phyloP scores from a whole-genome alignment of 2,888 invertebrate genomes.

The Macroteleia sp. region DNA sequence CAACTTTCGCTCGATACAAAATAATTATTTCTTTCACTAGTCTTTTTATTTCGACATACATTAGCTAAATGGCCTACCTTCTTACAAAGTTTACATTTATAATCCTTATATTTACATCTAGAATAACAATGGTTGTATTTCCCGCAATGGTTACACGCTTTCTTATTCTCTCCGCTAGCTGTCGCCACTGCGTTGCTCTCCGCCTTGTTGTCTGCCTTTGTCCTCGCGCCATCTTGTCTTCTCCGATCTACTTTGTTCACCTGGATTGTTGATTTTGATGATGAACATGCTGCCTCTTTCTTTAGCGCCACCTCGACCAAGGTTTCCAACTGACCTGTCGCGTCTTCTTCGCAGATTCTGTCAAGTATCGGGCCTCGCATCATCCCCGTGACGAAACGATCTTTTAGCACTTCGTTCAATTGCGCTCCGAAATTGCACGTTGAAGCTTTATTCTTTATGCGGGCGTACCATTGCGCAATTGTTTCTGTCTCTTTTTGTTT shows the following conservation, averaged over 20 bases:
- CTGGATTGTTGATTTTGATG: not conserved
- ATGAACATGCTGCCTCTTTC: conserved; percentile 46
- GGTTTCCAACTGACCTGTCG: conserved; percentile 5
- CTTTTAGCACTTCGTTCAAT: conserved; percentile 66
- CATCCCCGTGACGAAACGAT: conserved; percentile 64
- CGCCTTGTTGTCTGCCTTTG: not conserved
- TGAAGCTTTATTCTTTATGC: conserved; percentile 69
- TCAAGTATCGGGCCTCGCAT: no score
- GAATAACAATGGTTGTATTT: conserved; percentile 15
- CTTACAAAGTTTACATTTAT: conserved; percentile 34
- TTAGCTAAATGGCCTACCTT: no score
- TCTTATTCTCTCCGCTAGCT: not conserved
- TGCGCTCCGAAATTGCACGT: conserved; percentile 55
- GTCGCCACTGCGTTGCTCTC: not conserved
- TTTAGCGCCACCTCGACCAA: conserved; percentile 50
- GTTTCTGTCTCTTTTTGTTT: conserved; percentile 64
- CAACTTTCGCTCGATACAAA: not conserved
- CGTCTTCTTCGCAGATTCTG: conserved; percentile 59
- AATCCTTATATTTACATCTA: conserved; percentile 27
- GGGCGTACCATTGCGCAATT: conserved; percentile 65
- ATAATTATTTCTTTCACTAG: not conserved
- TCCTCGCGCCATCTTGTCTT: not conserved
- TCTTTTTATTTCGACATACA: conserved; percentile 5
- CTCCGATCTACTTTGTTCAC: not conserved
- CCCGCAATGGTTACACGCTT: conserved; percentile 24